Percentiles rank a stretch among this genome's conserved stretches.
Conservation (phyloP, 2,888 invertebrate genomes). For the Pterobdella sp. region DNA sequence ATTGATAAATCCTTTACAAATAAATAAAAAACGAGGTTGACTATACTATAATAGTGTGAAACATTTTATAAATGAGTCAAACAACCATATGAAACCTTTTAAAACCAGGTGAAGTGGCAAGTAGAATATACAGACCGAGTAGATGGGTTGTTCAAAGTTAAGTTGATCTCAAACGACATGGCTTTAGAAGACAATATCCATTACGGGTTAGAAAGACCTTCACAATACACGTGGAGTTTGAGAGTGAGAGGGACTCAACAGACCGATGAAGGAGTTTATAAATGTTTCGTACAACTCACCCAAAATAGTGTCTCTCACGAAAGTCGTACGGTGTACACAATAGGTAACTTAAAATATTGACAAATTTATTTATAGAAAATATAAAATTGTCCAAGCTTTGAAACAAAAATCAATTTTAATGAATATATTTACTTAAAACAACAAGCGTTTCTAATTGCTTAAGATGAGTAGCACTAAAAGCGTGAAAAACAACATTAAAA, state of each 20-base stretch:
- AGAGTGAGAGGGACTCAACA: conserved; percentile 33
- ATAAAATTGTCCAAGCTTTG: too few relatives aligned
- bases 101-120: conserved; percentile 35
- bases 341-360: conserved; percentile 18
- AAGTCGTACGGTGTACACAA: conserved; percentile 21
- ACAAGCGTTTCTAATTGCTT: too few relatives aligned
- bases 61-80: background rate
- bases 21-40: too few relatives aligned
- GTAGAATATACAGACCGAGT: conserved; percentile 22
- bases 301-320: conserved; percentile 24
- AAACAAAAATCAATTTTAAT: too few relatives aligned
- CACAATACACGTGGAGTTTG: conserved; percentile 37
- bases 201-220: conserved; percentile 38
- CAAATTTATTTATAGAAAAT: background rate
- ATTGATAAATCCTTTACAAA: too few relatives aligned
- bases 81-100: background rate
- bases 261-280: conserved; percentile 37
- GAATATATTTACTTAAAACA: too few relatives aligned
- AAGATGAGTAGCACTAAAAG: too few relatives aligned
- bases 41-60: too few relatives aligned
- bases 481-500: background rate
- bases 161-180: conserved; percentile 34
- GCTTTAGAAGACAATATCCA: conserved; percentile 37
- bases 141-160: conserved; percentile 15
- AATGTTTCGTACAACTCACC: conserved; percentile 37